Base-by-base conservation (phyloP, 1,140 invertebrate genomes). In the Drosophila prosaltans region DNA sequence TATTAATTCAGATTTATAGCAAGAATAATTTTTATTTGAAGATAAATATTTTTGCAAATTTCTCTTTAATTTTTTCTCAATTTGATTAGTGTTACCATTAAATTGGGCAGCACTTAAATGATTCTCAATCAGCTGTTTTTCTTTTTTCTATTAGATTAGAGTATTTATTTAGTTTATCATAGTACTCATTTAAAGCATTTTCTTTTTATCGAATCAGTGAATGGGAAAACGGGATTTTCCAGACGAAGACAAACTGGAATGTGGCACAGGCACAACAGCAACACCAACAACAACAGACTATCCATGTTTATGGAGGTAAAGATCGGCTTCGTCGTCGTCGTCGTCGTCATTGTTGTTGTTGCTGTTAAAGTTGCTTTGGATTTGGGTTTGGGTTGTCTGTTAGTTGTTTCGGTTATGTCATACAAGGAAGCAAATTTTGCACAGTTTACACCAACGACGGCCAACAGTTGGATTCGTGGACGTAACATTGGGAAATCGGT, bases 171-270 rank as follows among this genome's bases (percentile, higher is more conserved):
- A 2, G 2, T 1, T 58, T 58, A 7, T 2, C n/a, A 11, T 24
- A 24, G n/a, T 40, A 40, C 48, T 41, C 41, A 11, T 39, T 60
- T 54, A 36, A 24, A 10, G 40, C 41, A 65, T 51, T 41, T 24
- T 30, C 16, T 41, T 71, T 71, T 76, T 83, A 88, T 86, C 83
- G 80, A 88, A 86, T 86, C 80, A 89, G 83, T 88, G 84, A 86
- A 86, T 86, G 82, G 82, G 86, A 69, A 88, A 80, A 86, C 83
- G 83, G 81, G 81, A 80, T 85, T 84, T 84, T 84, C 74, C 81
- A 85, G 69, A 79, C 48, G 69, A 65, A 62, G 65, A 45, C 63
- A 79, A 86, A 86, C 83, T 88, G 83, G 83, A 86, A 86, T 88
- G 80, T 86, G 82, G 82, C 82, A 86, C 82, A 82, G 68, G 66